These are phyloP conservation scores for Cataglyphis altisquamis DNA, from an alignment of 2,888 invertebrate genomes.

Conservation along the genomic window DNA sequence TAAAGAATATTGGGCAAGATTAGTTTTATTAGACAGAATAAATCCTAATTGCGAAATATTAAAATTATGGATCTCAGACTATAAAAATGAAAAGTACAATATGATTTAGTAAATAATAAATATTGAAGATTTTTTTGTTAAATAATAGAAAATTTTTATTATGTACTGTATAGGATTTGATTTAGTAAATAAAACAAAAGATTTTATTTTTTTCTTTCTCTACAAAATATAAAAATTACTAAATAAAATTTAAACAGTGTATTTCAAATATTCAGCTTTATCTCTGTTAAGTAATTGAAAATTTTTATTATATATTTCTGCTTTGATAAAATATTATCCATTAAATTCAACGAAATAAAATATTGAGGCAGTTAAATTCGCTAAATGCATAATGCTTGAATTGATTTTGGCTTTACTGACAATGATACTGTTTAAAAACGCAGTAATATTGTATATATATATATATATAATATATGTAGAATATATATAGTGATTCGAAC, in stretches of 20 bases:
- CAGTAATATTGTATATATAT: not conserved
- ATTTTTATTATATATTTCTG: conserved; percentile 5
- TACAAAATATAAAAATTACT: not conserved
- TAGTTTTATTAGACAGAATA: not conserved
- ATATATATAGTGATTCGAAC: conserved; percentile 11
- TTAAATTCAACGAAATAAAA: conserved; percentile 13
- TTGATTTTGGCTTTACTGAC: not conserved
- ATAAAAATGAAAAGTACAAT: not conserved
- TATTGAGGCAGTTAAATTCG: conserved; percentile 19
- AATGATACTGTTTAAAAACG: conserved; percentile 14
- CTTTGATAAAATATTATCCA: not conserved
- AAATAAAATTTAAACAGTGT: not conserved
- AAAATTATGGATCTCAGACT: not conserved
- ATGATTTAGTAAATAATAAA: not conserved
- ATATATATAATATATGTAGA: not conserved
- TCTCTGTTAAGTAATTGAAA: conserved; percentile 4
- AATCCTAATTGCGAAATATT: not conserved
- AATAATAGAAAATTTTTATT: not conserved
- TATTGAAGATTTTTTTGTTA: not conserved
- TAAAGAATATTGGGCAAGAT: not conserved
- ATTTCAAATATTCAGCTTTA: not conserved
- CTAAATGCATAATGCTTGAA: conserved; percentile 5
- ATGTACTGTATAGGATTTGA: not conserved
- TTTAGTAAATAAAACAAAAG: not conserved
- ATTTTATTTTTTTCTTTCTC: too few relatives aligned